Evolutionary conservation across 2,888 invertebrate species (phyloP).

Genomic region (Cremastinae sp.): DNA sequence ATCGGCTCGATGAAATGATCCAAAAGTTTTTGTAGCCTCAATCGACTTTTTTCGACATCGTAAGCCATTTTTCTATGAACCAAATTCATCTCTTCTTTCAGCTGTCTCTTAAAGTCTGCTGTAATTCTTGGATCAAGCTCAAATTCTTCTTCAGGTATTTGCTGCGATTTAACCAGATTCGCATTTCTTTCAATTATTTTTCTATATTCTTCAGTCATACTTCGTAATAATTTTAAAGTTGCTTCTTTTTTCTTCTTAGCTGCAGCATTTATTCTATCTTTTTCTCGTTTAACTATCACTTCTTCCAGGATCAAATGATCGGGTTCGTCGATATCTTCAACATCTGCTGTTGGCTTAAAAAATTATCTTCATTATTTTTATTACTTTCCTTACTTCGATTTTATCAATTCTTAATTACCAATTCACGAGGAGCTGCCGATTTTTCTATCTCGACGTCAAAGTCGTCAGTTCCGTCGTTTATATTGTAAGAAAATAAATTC

Average conservation of each 20-base stretch:
- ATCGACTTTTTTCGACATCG: slow-evolving; percentile 86
- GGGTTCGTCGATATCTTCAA: slow-evolving; percentile 78
- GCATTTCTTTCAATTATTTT: slow-evolving; percentile 83
- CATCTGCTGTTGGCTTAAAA: slow-evolving; percentile 56
- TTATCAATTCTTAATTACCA: slow-evolving; percentile 57
- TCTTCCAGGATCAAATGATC: slow-evolving; percentile 84
- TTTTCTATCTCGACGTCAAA: slow-evolving; percentile 56
- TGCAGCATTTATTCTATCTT: slow-evolving; percentile 83
- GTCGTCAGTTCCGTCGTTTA: slow-evolving; percentile 66
- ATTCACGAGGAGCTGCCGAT: slow-evolving; percentile 16
- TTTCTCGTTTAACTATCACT: slow-evolving; percentile 85
- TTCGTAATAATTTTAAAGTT: slow-evolving; percentile 82
- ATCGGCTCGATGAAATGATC: slow-evolving; percentile 86
- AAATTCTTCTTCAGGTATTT: slow-evolving; percentile 83
- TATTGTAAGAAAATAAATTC: slow-evolving; percentile 86
- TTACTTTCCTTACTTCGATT: not conserved
- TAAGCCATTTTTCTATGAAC: slow-evolving; percentile 86
- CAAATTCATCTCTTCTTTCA: slow-evolving; percentile 84
- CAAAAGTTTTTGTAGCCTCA: slow-evolving; percentile 84
- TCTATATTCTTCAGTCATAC: slow-evolving; percentile 83
- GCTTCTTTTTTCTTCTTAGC: slow-evolving; percentile 85
- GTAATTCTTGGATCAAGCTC: slow-evolving; percentile 86
- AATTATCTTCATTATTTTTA: slow-evolving; percentile 7
- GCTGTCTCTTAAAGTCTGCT: slow-evolving; percentile 82
- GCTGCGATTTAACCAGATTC: slow-evolving; percentile 83